Evolutionary conservation across 2,888 invertebrate species (phyloP).

Genomic region (Tridacna crocea): DNA sequence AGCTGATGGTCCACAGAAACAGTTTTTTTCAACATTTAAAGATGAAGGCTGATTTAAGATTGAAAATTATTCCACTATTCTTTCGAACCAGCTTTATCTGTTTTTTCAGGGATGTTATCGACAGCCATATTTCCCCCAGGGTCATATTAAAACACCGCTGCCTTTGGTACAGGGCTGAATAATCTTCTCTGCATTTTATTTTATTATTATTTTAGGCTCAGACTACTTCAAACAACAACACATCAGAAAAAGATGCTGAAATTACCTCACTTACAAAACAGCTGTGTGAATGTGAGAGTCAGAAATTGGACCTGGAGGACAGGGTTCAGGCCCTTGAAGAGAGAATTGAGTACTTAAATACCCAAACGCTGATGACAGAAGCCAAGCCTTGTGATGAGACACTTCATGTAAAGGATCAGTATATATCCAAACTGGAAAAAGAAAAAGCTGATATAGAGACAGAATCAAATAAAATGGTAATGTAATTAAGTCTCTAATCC

Average conservation of each 20-base stretch:
- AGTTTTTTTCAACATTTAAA: no score
- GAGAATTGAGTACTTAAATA: constrained; percentile 50
- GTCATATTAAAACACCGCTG: no score
- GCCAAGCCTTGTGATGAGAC: constrained; percentile 66
- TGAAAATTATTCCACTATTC: no score
- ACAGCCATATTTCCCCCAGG: no score
- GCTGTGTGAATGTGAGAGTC: constrained; percentile 73
- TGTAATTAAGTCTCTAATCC: neutral
- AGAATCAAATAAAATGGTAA: constrained; percentile 72
- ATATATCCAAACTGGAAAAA: constrained; percentile 72
- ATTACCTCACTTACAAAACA: constrained; percentile 49
- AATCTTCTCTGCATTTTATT: neutral
- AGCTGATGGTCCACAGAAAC: no score
- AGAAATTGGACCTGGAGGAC: constrained; percentile 73
- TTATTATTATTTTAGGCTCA: neutral
- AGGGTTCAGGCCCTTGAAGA: constrained; percentile 66
- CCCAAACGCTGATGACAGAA: constrained; percentile 43
- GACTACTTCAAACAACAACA: neutral
- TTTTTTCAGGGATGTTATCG: no score
- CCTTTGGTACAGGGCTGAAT: no score
- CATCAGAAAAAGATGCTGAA: constrained; percentile 17
- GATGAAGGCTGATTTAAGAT: no score
- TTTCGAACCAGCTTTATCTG: no score
- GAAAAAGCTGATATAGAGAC: constrained; percentile 66
- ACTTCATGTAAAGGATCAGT: constrained; percentile 75